These are phyloP conservation scores for Phainopepla nitens DNA, from an alignment of 2,113 vertebrate species.

Conservation along the genomic window DNA sequence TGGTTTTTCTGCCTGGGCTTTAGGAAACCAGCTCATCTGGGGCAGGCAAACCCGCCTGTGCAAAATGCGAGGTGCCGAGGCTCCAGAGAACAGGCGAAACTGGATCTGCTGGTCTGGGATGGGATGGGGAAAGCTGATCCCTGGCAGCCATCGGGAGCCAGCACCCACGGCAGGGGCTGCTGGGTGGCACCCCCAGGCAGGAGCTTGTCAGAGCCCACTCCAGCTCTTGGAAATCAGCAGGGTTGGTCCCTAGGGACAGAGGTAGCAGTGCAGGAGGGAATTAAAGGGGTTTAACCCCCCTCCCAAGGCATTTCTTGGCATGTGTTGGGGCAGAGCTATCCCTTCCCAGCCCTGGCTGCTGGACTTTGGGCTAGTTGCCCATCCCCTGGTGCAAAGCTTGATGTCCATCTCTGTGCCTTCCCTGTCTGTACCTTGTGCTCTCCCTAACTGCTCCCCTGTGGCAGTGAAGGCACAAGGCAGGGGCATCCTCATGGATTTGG, in stretches of 20 bases:
- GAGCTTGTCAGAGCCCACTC: background rate
- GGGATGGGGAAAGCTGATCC: background rate
- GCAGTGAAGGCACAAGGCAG: background rate
- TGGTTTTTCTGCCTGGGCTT: background rate
- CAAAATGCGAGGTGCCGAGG: rapidly evolving
- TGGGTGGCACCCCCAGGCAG: background rate
- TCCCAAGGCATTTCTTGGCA: background rate
- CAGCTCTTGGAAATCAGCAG: background rate
- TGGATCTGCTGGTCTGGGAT: background rate
- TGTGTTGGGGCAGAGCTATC: background rate
- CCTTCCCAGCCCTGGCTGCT: background rate
- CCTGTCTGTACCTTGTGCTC: background rate
- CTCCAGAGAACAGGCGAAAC: background rate
- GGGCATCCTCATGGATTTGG: background rate
- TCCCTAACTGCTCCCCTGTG: background rate
- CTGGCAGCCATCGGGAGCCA: background rate
- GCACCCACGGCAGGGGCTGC: rapidly evolving
- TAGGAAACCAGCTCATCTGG: background rate
- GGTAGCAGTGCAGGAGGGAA: rapidly evolving
- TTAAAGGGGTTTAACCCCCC: background rate
- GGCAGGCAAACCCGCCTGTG: background rate
- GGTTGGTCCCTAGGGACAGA: background rate
- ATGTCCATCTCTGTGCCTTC: background rate
- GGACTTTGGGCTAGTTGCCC: background rate
- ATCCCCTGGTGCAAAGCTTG: background rate